Conservation (phyloP, 1,140 invertebrate genomes). For the Trichomalopsis sarcophagae region DNA sequence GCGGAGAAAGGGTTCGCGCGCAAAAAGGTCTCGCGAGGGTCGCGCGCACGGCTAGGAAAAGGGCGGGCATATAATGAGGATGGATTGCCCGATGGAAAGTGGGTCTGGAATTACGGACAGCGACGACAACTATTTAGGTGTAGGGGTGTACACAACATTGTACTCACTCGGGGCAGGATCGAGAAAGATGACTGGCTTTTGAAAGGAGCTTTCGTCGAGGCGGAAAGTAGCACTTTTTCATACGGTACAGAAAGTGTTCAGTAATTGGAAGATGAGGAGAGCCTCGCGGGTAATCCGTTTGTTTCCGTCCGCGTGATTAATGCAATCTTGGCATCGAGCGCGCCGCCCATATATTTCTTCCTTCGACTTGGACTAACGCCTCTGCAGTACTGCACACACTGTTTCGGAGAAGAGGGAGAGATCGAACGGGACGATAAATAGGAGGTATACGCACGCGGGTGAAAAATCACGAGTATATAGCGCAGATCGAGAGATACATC, state of each 20-base stretch:
- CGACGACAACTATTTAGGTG: too few relatives aligned
- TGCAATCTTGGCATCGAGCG: neutral
- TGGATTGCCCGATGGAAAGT: constrained; percentile 9
- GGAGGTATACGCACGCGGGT: neutral
- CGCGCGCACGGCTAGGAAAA: neutral
- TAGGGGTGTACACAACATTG: too few relatives aligned
- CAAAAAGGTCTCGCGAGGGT: neutral
- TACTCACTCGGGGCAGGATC: too few relatives aligned
- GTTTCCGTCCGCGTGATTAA: neutral
- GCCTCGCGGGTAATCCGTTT: neutral
- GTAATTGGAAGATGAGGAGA: neutral
- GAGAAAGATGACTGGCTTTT: neutral
- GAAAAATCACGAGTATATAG: constrained; percentile 23
- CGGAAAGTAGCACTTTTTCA: neutral
- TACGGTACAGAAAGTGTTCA: too few relatives aligned
- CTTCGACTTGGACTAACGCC: neutral
- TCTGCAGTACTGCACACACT: neutral
- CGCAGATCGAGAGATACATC: constrained; percentile 10
- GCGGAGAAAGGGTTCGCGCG: constrained; percentile 10
- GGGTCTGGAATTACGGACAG: neutral
- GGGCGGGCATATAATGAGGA: constrained; percentile 26
- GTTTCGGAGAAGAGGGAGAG: neutral
- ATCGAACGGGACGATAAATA: constrained; percentile 34
- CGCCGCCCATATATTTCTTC: neutral
- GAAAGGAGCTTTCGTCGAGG: neutral